Evolutionary conservation across 2,113 vertebrate genomes (phyloP).

Genomic region (Alligator sinensis): DNA sequence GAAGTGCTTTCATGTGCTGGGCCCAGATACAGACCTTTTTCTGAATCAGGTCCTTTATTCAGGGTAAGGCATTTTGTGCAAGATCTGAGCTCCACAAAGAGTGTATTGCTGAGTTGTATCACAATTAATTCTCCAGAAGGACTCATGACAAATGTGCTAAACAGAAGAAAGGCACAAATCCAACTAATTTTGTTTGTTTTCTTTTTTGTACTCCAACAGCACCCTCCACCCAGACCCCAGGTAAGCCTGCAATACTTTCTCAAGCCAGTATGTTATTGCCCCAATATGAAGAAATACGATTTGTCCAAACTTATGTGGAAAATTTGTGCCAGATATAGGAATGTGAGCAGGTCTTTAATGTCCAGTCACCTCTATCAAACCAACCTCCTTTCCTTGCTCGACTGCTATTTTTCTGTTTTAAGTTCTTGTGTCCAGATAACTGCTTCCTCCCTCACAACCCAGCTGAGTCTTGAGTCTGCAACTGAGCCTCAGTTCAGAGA

Average conservation of each 20-base stretch:
- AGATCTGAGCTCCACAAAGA: background rate
- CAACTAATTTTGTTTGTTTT: background rate
- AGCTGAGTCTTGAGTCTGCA: background rate
- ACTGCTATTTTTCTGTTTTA: background rate
- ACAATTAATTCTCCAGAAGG: background rate
- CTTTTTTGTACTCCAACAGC: background rate
- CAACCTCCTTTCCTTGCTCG: background rate
- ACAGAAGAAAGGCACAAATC: background rate
- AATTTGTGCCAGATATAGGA: background rate
- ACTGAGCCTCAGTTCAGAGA: rapidly evolving
- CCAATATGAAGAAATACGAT: background rate
- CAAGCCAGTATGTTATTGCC: background rate
- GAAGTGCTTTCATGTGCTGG: background rate
- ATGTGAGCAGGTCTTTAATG: background rate
- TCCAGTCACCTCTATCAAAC: background rate
- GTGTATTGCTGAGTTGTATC: background rate
- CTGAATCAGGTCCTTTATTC: background rate
- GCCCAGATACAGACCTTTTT: background rate
- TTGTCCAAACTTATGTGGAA: background rate
- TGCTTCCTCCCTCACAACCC: background rate
- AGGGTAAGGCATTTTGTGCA: background rate
- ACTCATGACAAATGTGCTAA: background rate
- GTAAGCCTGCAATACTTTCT: background rate
- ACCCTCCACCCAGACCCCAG: background rate
- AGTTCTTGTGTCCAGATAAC: background rate